These are phyloP conservation scores for Globicephala melas DNA, from an alignment of 2,113 vertebrate genomes.

Conservation along the genomic window DNA sequence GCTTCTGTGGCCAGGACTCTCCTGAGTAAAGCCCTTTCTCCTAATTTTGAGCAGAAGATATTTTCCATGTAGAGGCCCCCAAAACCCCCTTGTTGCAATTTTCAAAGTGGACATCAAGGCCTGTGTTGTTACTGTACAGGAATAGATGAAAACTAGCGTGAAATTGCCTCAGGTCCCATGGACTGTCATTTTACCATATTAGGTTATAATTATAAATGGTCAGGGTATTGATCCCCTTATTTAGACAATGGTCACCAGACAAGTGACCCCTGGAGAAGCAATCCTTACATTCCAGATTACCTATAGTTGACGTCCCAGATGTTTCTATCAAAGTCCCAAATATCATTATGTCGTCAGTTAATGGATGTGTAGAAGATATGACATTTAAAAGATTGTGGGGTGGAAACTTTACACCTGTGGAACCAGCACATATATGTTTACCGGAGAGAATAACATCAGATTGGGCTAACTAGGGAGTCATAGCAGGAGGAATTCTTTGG, in stretches of 20 bases:
- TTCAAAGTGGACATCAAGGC: not conserved
- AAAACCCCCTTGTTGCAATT: not conserved
- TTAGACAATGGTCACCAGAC: not conserved
- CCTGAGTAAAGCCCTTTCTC: not conserved
- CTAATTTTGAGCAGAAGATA: conserved; percentile 17
- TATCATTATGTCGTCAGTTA: not conserved
- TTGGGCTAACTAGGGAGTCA: not conserved
- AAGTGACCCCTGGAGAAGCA: not conserved
- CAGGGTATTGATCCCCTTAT: not conserved
- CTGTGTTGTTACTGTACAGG: not conserved
- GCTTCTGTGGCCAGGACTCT: not conserved
- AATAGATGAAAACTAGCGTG: not conserved
- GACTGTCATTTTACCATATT: not conserved
- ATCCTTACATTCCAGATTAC: not conserved
- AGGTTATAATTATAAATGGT: not conserved
- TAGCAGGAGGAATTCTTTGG: not conserved
- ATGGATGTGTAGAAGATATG: not conserved
- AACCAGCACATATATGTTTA: not conserved
- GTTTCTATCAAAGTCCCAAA: not conserved
- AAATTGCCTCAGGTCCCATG: not conserved
- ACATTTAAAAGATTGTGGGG: not conserved
- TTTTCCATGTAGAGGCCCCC: not conserved
- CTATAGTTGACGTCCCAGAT: not conserved
- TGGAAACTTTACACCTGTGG: not conserved
- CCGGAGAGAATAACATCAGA: not conserved